phyloP scores from a whole-genome alignment of 2,888 invertebrate genomes.

The Ferdinandea cuprea region DNA sequence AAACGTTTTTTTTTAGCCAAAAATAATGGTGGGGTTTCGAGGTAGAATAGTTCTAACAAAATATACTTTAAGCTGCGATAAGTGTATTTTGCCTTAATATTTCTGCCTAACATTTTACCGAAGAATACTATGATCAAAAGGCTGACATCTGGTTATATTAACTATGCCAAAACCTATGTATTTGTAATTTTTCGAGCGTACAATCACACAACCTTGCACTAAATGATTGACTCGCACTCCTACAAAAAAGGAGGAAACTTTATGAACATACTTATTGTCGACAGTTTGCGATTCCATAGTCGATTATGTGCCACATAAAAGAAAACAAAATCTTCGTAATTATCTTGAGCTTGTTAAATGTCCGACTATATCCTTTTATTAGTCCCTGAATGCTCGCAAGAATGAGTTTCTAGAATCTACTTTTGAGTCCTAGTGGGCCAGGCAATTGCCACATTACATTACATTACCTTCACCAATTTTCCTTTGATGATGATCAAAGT shows the following conservation, averaged over 20 bases:
- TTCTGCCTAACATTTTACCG: too few species aligned
- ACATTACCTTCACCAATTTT: constrained; percentile 33
- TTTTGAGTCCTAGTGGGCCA: constrained; percentile 5
- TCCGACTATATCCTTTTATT: constrained; percentile 46
- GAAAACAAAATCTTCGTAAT: not conserved
- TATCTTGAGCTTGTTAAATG: constrained; percentile 19
- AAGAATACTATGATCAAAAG: too few species aligned
- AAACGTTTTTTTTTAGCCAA: too few species aligned
- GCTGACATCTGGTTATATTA: too few species aligned
- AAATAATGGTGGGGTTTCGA: too few species aligned
- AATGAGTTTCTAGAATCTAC: constrained; percentile 26
- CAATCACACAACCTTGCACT: not conserved
- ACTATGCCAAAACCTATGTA: too few species aligned
- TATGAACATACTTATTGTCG: not conserved
- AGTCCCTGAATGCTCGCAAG: constrained; percentile 9
- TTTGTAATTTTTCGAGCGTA: too few species aligned
- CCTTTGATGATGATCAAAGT: constrained; percentile 55
- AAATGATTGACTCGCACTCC: not conserved
- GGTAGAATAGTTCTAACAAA: too few species aligned
- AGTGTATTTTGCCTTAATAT: too few species aligned
- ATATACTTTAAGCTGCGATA: too few species aligned
- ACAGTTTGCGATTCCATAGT: constrained; percentile 27
- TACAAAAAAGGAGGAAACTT: not conserved
- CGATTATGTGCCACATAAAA: not conserved
- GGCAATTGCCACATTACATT: constrained; percentile 35